Conservation (phyloP, 2,888 invertebrate species). For the Schizotus pectinicornis region DNA sequence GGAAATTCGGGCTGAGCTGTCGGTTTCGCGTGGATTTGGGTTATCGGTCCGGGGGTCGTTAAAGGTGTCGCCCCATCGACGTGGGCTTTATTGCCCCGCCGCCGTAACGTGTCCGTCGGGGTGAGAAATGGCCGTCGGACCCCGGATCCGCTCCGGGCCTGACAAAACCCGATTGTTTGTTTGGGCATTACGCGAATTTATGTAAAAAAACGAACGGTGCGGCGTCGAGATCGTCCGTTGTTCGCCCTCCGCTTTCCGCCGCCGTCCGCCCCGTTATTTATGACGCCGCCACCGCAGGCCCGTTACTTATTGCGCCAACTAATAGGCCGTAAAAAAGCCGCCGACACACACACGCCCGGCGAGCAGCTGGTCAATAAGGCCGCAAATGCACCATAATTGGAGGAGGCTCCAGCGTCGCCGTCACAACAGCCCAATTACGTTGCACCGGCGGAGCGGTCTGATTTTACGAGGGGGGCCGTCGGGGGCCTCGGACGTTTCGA, state of each 20-base stretch:
- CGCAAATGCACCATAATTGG: constrained; percentile 35
- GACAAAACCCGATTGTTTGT: not conserved
- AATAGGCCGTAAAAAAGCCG: constrained; percentile 31
- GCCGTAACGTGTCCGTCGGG: too few relatives aligned
- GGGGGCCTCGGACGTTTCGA: not conserved
- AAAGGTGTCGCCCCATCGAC: too few relatives aligned
- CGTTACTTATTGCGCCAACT: constrained; percentile 26
- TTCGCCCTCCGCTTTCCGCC: constrained; percentile 1
- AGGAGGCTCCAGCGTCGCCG: constrained; percentile 23
- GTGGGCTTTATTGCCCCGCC: too few relatives aligned
- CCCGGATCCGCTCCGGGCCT: not conserved
- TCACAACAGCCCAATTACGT: constrained; percentile 13
- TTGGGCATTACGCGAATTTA: not conserved
- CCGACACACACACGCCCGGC: constrained; percentile 18
- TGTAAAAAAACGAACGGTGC: constrained; percentile 1
- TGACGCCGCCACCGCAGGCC: constrained; percentile 11
- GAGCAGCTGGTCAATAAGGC: constrained; percentile 31
- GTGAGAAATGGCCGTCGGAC: too few relatives aligned
- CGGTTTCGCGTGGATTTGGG: too few relatives aligned
- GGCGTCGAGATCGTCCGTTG: constrained; percentile 5
- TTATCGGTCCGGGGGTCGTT: too few relatives aligned
- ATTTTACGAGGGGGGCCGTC: not conserved
- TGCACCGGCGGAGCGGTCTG: not conserved
- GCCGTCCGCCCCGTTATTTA: constrained; percentile 15
- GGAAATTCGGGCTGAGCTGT: too few relatives aligned